Percentiles rank a stretch among this genome's conserved stretches.
phyloP scores from a whole-genome alignment of 2,888 invertebrate species.

The Dryobotodes eremita region DNA sequence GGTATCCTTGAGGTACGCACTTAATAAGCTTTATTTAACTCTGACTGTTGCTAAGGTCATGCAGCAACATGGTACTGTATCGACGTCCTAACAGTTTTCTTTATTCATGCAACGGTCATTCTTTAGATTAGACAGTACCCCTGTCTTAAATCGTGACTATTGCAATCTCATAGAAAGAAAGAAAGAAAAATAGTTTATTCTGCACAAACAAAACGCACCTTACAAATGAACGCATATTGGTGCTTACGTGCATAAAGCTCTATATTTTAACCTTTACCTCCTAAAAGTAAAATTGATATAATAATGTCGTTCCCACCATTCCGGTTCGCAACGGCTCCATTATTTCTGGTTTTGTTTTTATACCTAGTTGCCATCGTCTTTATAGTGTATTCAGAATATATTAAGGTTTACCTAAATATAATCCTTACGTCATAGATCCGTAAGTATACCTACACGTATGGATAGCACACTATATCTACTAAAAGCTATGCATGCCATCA shows the following conservation, averaged over 20 bases:
- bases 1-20: background rate
- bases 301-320: background rate
- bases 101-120: background rate
- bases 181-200: no score
- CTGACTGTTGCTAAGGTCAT: background rate
- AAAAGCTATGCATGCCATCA: slow-evolving; percentile 15
- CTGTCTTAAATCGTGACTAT: background rate
- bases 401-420: background rate
- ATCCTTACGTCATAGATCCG: slow-evolving; percentile 12
- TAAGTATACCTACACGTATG: background rate
- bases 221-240: no score
- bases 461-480: background rate
- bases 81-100: background rate
- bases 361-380: background rate
- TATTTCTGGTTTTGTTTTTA: slow-evolving; percentile 1
- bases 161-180: no score
- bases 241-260: background rate
- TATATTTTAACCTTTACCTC: background rate
- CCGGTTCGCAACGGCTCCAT: background rate
- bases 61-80: background rate
- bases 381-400: background rate
- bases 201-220: no score
- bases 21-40: background rate
- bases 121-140: no score
- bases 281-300: background rate